Base-by-base conservation (phyloP, 2,888 invertebrate genomes). In the Adela reaumurella region DNA sequence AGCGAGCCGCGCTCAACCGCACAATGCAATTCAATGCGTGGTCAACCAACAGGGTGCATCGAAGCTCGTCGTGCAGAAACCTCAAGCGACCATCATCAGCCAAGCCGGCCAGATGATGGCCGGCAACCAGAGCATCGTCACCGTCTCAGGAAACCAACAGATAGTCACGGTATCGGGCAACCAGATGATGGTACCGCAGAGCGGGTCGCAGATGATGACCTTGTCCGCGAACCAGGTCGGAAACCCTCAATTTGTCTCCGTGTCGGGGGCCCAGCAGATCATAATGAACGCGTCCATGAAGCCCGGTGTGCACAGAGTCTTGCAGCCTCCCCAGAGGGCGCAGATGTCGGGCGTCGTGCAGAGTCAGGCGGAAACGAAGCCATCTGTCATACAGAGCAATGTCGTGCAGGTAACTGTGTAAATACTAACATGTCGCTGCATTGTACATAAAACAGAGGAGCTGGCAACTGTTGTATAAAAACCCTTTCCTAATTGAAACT, bases 181-280 rank as follows among this genome's bases (percentile, higher is more conserved):
- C 11, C 35, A 67, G 68, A 74, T 74, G 54, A 20, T 64, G 0
- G 61, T 63, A 14, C 70, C 17, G 43, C 5, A 68, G 50, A 68
- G 70, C 0, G 57, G 65, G 11, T 3, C 19, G 49, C 77, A 77
- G 0, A 70, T 78, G 2, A 76, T 78, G 77, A 67, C 76, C 3
- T 77, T n/a, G n/a, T n/a, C 77, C 3, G 73, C 71, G 54, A 74
- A 73, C 1, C 77, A 77, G 55, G 74, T 77, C 2, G 78, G 78
- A 19, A 65, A 62, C 51, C 70, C 69, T 51, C 74, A 76, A 51
- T 71, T 76, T 17, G 72, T 77, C 51, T 59, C 71, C 0, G 70
- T 77, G 2, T 70, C 76, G 0, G 73, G 63, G 52, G 77, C 72
- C 53, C 78, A 78, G 55, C 72, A 72, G 57, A 68, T 76, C 2